Conservation (phyloP, 2,113 vertebrate species). For the Laticauda laticaudata region DNA sequence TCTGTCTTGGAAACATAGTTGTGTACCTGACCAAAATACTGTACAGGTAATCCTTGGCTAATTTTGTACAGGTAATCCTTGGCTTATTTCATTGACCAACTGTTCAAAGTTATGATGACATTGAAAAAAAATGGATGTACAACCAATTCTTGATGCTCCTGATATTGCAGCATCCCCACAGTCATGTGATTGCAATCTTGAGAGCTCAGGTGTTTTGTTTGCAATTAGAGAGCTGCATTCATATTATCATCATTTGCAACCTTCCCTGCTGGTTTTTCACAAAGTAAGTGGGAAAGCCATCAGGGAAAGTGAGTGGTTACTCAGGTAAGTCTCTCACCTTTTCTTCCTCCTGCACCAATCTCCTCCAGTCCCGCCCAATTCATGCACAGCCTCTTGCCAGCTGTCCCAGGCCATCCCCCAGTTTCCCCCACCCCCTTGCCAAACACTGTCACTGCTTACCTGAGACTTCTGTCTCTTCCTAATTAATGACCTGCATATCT, state of each 20-base stretch:
- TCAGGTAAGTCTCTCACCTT: not conserved
- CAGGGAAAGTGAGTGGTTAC: not conserved
- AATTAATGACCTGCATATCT: not conserved
- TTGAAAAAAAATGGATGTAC: not conserved
- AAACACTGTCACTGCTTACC: not conserved
- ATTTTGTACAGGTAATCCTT: not conserved
- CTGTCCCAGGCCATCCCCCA: not conserved
- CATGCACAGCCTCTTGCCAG: not conserved
- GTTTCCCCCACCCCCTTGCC: not conserved
- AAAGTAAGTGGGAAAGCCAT: not conserved
- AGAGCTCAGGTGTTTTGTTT: not conserved
- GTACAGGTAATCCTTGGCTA: not conserved
- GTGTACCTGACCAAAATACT: not conserved
- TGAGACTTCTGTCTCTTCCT: not conserved
- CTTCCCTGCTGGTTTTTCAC: not conserved
- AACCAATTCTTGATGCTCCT: not conserved
- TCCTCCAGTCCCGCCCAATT: not conserved
- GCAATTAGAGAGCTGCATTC: not conserved
- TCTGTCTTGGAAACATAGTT: not conserved
- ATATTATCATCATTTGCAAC: not conserved
- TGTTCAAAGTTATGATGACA: not conserved
- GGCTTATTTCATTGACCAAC: not conserved
- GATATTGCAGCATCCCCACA: not conserved
- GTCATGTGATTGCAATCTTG: not conserved
- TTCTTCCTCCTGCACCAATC: not conserved